These are phyloP conservation scores for Lycaon pictus DNA, from an alignment of 2,113 vertebrate species.

Conservation along the genomic window DNA sequence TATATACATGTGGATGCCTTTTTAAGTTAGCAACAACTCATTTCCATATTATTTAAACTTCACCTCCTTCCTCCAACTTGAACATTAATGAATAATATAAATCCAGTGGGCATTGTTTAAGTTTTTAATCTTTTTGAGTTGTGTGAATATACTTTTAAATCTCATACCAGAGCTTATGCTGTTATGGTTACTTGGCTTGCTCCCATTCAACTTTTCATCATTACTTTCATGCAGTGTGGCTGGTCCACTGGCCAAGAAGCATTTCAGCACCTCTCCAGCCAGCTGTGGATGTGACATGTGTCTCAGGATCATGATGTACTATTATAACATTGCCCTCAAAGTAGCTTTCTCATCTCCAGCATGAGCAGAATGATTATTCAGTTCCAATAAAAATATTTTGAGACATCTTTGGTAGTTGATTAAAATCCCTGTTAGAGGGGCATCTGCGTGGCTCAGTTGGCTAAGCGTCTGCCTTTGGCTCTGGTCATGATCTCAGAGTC, in stretches of 20 bases:
- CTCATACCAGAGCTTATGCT: neutral
- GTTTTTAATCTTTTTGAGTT: neutral
- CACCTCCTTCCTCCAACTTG: neutral
- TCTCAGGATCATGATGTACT: neutral
- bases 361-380: neutral
- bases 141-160: neutral
- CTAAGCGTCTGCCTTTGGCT: no score
- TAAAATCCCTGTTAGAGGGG: neutral
- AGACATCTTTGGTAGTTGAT: neutral
- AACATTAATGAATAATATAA: neutral
- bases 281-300: neutral
- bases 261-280: neutral
- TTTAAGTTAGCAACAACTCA: neutral
- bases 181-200: neutral
- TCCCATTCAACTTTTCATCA: neutral
- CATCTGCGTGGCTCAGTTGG: no score
- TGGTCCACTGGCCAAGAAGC: neutral
- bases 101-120: neutral
- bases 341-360: neutral
- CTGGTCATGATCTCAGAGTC: no score
- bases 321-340: neutral
- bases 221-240: neutral
- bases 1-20: neutral
- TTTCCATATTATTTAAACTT: neutral
- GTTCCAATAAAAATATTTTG: neutral